Percentiles rank a stretch among this genome's conserved stretches.
phyloP scores from a whole-genome alignment of 2,888 invertebrate species.

The Cistogaster globosa region DNA sequence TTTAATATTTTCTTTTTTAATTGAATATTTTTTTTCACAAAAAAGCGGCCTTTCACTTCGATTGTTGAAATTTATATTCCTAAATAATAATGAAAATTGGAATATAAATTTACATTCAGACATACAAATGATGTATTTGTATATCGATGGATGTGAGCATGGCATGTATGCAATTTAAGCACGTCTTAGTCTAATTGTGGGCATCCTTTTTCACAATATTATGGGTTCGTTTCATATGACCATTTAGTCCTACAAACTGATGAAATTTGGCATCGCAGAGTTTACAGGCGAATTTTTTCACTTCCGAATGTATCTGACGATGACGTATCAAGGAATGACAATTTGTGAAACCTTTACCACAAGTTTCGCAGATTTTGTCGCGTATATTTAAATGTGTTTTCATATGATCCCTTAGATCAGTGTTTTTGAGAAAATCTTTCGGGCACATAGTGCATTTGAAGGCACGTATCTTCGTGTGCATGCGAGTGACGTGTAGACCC shows the following conservation, averaged over 20 bases:
- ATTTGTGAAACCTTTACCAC: constrained; percentile 79
- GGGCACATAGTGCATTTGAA: constrained; percentile 73
- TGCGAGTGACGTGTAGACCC: constrained; percentile 73
- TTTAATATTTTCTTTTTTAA: no score
- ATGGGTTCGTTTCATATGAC: constrained; percentile 80
- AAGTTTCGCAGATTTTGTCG: constrained; percentile 78
- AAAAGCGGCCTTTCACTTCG: no score
- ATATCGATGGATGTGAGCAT: no score
- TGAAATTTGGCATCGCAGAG: constrained; percentile 78
- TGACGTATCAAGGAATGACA: constrained; percentile 78
- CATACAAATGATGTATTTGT: background rate
- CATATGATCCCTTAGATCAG: constrained; percentile 77
- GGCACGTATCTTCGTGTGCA: constrained; percentile 71
- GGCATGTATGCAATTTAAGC: background rate
- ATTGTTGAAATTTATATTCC: no score
- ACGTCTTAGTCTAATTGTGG: constrained; percentile 9
- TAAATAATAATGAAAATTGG: no score
- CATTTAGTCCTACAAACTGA: constrained; percentile 79
- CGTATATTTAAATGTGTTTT: constrained; percentile 79
- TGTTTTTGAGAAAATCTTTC: constrained; percentile 76
- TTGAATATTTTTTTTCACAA: no score
- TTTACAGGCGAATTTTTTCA: constrained; percentile 79
- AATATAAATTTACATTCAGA: background rate
- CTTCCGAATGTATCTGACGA: constrained; percentile 78
- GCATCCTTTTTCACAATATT: constrained; percentile 72